Base-by-base conservation (phyloP, 1,140 invertebrate species). In the Hylaeus anthracinus region DNA sequence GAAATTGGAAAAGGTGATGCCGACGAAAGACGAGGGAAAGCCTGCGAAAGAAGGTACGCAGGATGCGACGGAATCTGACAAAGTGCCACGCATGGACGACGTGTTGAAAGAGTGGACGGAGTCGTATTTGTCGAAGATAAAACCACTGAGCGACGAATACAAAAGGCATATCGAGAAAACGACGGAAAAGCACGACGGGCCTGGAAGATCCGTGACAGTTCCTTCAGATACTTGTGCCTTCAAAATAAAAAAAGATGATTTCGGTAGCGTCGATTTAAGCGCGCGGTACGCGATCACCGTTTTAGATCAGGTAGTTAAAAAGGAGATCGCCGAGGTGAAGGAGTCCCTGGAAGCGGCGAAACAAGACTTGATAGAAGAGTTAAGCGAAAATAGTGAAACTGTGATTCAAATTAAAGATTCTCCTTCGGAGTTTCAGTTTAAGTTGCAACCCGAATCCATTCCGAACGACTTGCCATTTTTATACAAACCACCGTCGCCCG, bases 371-470 rank as follows among this genome's bases (percentile, higher is more conserved):
- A 95, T 96, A 76, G 95, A 95, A 87, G 95, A 96, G 93, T 89
- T 93, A 90, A 95, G 87, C 26, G 93, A 93, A 72, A 93, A 93
- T 37, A 92, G 88, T 58, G 91, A 94, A 60, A 92, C 90, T 53
- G 90, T 93, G 53, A 92, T 94, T 75, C 91, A 92, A 26, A 94
- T 94, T 58, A 95, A 96, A 89, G 95, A 96, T 83, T 96, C 96
- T 0, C 95, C 96, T 41, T 96, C 95, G 3, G 96, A 96, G 90
- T 96, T 96, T 88, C 95, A 96, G 85, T 95, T 96, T 65, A 96
- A 95, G 89, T 82, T 94, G 5, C 90, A 94, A 55, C 89, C 91
- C 8, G 93, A 93, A 84, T 90, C 92, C 5, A 93, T 93, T 61
- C 90, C 90, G 15, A 93, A 93, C 67, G 92, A 94, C 82, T 83